These are phyloP conservation scores for Campoplex nolae DNA, from an alignment of 2,888 invertebrate species.

Conservation along the genomic window DNA sequence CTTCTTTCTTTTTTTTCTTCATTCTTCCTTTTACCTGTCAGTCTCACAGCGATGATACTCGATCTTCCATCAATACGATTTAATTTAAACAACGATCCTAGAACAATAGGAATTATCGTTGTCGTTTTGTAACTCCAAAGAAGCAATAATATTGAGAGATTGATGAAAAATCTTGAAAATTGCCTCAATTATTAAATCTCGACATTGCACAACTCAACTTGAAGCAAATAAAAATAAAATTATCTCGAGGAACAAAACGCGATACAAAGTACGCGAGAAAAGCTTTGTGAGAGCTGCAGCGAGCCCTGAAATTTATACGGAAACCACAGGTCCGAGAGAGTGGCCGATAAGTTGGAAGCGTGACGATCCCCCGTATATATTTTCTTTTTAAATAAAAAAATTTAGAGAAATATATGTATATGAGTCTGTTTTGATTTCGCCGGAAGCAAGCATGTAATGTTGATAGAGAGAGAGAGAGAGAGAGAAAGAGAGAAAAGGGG, in stretches of 20 bases:
- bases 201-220: background rate
- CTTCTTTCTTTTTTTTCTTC: constrained; percentile 11
- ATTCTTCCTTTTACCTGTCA: constrained; percentile 10
- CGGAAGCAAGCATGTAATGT: constrained; percentile 18
- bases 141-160: background rate
- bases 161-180: background rate
- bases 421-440: background rate
- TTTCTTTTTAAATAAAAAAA: constrained; percentile 6
- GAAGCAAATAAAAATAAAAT: background rate
- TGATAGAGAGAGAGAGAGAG: background rate
- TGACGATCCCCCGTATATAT: background rate
- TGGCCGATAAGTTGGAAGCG: constrained; percentile 7
- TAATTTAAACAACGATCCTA: background rate
- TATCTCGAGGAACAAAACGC: background rate
- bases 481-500: background rate
- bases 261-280: background rate
- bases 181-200: background rate
- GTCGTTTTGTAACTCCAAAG: background rate
- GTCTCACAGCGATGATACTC: constrained; percentile 10
- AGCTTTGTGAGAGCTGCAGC: constrained; percentile 2
- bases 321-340: constrained; percentile 8
- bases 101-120: background rate
- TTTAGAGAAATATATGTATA: no score
- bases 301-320: constrained; percentile 20
- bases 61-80: constrained; percentile 18